Percentiles rank a stretch among this genome's conserved stretches.
Evolutionary conservation across 2,113 vertebrate species (phyloP).

Genomic region (Oryctolagus cuniculus): DNA sequence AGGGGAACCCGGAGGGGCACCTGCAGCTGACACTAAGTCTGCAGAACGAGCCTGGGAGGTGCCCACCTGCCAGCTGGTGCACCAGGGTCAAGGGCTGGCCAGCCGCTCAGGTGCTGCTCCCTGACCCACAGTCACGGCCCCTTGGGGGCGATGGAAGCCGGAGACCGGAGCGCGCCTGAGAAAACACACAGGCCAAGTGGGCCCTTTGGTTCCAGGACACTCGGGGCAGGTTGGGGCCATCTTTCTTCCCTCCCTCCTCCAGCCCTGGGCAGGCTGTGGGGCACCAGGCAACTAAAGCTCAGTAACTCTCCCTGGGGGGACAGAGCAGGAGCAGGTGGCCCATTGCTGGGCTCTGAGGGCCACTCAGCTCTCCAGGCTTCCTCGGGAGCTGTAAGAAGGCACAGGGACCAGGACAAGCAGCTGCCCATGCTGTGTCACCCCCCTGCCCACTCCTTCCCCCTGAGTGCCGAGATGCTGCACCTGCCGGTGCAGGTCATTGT

Average conservation of each 20-base stretch:
- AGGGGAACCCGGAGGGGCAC: neutral
- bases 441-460: too few relatives aligned
- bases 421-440: too few relatives aligned
- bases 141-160: fast-evolving
- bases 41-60: fast-evolving
- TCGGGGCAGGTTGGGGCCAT: fast-evolving
- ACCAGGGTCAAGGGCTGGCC: neutral
- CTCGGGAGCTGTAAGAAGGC: too few relatives aligned
- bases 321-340: fast-evolving
- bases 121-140: neutral
- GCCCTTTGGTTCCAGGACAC: neutral
- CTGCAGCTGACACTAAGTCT: too few relatives aligned
- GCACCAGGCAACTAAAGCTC: too few relatives aligned
- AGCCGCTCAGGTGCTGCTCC: too few relatives aligned
- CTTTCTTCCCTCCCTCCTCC: too few relatives aligned
- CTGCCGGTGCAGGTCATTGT: too few relatives aligned
- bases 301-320: neutral
- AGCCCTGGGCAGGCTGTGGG: too few relatives aligned
- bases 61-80: fast-evolving
- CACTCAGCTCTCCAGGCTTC: neutral
- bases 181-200: fast-evolving
- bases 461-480: too few relatives aligned
- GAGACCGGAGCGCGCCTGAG: neutral
- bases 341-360: neutral
- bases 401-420: too few relatives aligned